phyloP scores from a whole-genome alignment of 2,888 invertebrate species.

The Drosophila cognata region DNA sequence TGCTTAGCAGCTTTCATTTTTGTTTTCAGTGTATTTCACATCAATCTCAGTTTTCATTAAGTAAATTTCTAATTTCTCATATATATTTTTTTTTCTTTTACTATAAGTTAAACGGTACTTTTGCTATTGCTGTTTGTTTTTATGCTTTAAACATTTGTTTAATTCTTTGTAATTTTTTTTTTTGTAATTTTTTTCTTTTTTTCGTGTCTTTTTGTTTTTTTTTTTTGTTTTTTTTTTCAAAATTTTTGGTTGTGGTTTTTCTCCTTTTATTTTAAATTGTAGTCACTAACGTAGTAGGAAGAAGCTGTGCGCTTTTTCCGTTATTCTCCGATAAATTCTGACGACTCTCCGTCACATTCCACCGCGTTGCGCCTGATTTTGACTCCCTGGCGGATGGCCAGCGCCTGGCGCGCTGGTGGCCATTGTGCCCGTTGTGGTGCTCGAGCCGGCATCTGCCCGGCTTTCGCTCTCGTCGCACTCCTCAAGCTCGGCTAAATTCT shows the following conservation, averaged over 20 bases:
- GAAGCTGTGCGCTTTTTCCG: constrained; percentile 95
- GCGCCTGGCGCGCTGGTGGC: constrained; percentile 43
- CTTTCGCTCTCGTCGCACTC: constrained; percentile 86
- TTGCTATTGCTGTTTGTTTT: constrained; percentile 73
- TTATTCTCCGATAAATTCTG: constrained; percentile 95
- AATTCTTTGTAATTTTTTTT: constrained; percentile 42
- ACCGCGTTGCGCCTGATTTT: constrained; percentile 87
- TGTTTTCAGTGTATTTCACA: constrained; percentile 62
- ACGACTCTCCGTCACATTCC: constrained; percentile 97
- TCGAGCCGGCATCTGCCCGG: constrained; percentile 73
- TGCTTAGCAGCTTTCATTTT: constrained; percentile 31
- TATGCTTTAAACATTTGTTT: constrained; percentile 70
- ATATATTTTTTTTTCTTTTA: constrained; percentile 45
- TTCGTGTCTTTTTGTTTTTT: constrained; percentile 52
- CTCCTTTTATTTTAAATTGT: constrained; percentile 60
- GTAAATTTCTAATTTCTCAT: constrained; percentile 61
- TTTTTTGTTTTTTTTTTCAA: constrained; percentile 33
- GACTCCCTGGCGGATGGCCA: constrained; percentile 85
- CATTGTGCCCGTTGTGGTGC: constrained; percentile 60
- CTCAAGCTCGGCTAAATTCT: constrained; percentile 88
- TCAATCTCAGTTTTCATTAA: constrained; percentile 65
- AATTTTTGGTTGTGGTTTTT: constrained; percentile 46
- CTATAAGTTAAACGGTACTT: constrained; percentile 74
- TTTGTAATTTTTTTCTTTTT: constrained; percentile 33
- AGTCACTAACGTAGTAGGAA: constrained; percentile 91